Conservation (phyloP, 2,797 vertebrate species). For the Pipistrellus nathusii region DNA sequence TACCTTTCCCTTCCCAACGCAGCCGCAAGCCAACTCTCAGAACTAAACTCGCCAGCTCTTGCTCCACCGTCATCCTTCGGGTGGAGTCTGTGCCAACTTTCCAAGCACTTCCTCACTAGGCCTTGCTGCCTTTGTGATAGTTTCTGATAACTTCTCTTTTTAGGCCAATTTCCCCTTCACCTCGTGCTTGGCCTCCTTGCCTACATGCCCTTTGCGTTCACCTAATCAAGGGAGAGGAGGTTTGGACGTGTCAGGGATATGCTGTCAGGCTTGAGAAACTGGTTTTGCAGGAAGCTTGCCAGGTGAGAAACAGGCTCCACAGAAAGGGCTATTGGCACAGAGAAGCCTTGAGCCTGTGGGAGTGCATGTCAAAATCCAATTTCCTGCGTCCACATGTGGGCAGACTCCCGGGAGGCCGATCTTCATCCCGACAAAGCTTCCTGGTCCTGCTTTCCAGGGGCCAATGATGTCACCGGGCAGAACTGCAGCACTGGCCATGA, state of each 20-base stretch:
- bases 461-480: neutral
- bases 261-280: conserved; percentile 47
- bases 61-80: neutral
- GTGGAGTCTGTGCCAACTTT: neutral
- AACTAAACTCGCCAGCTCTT: neutral
- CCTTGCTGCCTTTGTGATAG: neutral
- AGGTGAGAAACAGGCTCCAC: neutral
- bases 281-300: conserved; percentile 59
- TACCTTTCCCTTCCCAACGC: neutral
- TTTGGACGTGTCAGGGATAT: neutral
- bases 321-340: neutral
- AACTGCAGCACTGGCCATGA: neutral
- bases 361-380: neutral
- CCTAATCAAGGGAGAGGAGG: neutral
- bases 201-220: neutral
- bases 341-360: neutral
- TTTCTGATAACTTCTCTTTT: neutral
- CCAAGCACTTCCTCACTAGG: neutral
- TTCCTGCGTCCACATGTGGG: neutral
- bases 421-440: neutral
- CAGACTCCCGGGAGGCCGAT: neutral
- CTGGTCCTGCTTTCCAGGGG: neutral
- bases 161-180: neutral
- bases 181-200: neutral
- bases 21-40: neutral